Evolutionary conservation across 30 jellyfish, hydroid and myxozoan species (phyloP), one percentile per base, ranked within the genome.

Genomic region (Phacellophora camtschatica): DNA sequence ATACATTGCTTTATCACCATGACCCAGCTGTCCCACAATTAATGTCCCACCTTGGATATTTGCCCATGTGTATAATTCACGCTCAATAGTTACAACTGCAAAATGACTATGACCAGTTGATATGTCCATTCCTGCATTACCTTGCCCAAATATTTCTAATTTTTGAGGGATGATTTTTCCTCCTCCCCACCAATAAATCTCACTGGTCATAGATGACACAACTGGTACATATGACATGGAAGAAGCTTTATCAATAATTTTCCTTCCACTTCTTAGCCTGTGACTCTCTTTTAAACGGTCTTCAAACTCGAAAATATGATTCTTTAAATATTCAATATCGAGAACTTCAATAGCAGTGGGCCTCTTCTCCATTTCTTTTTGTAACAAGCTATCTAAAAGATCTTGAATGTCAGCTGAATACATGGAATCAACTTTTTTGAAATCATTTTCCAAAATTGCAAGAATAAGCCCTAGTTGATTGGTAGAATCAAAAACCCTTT

Each of bases 171-270:
- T 62, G 10, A 43, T 57, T 49, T 81, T 87, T 5, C 98, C 99
- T 13, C 99, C 99, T 46, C 99, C 99, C 99, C 99, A 93, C 87
- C 87, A 80, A 66, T 71, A 93, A 23, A 93, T 96, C 55, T 87
- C 97, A 86, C 99, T 93, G 1, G 99, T 77, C 61, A 86, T 43
- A 0, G 97, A 66, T 0, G 99, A 86, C 31, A 93, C 97, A 36
- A 83, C 95, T 27, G 99, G 99, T 19, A 63, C 84, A 18, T n/a
- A 54, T 19, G 80, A 59, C 25, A 81, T 34, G 19, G 90, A 49
- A 11, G 83, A n/a, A 11, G 87, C 45, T 2, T 83, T 75, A 13
- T 71, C 66, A 19, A 71, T 9, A 35, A 28, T 10, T 18, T 32
- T 75, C 62, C 95, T 58, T 1, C 68, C 76, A 72, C 81, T 67